phyloP scores from a whole-genome alignment of 2,797 vertebrate genomes.

The Podarcis lilfordi region DNA sequence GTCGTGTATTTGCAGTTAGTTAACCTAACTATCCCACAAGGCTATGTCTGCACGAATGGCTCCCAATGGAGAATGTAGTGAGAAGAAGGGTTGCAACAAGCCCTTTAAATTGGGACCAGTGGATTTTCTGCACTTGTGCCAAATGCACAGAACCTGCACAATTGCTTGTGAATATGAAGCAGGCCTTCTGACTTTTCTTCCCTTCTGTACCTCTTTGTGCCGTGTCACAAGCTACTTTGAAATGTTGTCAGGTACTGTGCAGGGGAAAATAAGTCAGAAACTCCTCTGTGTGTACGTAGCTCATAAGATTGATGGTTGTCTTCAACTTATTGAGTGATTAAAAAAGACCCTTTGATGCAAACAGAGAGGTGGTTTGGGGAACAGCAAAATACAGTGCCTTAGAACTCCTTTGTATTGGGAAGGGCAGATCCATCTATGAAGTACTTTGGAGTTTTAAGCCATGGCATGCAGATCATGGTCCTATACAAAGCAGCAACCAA shows the following conservation, averaged over 20 bases:
- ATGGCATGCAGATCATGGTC: not conserved
- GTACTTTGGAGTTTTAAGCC: not conserved
- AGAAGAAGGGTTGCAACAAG: not conserved
- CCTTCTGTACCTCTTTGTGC: not conserved
- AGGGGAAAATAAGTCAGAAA: not conserved
- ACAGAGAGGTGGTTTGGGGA: not conserved
- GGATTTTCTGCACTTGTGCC: not conserved
- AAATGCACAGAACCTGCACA: not conserved
- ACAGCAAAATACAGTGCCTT: slow-evolving; percentile 17
- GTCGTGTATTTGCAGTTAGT: not conserved
- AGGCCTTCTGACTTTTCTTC: not conserved
- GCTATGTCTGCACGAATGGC: not conserved
- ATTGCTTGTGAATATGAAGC: not conserved
- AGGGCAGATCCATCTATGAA: accelerated
- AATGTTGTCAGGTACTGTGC: not conserved
- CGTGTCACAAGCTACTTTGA: not conserved
- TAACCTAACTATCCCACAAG: not conserved
- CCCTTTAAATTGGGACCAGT: not conserved
- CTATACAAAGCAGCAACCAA: accelerated
- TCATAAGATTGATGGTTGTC: not conserved
- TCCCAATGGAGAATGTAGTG: not conserved
- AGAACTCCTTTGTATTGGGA: not conserved
- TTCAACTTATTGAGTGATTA: not conserved
- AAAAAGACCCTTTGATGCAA: slow-evolving; percentile 5
- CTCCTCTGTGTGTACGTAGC: too few relatives aligned